A percentile compares a stretch with the other conserved stretches of the same genome.
These are phyloP conservation scores for Aromia moschata DNA, from an alignment of 2,888 invertebrate genomes.

Conservation along the genomic window DNA sequence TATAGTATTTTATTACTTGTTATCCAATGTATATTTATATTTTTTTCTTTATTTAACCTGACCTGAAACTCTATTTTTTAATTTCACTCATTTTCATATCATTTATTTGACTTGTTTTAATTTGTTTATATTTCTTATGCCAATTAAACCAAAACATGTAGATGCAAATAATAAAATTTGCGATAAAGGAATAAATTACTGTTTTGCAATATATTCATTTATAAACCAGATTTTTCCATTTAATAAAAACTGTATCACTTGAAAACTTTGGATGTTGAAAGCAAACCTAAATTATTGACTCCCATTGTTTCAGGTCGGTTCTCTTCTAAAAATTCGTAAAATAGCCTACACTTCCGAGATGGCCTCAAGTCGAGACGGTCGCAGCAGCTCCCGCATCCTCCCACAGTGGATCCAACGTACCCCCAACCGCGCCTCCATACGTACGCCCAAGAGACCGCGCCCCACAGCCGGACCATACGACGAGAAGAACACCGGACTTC, in stretches of 20 bases:
- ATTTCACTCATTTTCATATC: neutral
- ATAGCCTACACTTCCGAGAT: constrained; percentile 45
- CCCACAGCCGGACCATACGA: constrained; percentile 68
- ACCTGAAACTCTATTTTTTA: constrained; percentile 51
- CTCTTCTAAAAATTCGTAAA: constrained; percentile 31
- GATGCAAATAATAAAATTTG: no score
- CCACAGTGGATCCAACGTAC: constrained; percentile 60
- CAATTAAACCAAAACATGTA: no score
- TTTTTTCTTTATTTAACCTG: constrained; percentile 42
- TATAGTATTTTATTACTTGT: no score
- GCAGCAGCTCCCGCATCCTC: constrained; percentile 62
- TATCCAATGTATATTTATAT: no score
- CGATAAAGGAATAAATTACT: no score
- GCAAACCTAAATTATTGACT: no score
- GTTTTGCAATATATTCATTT: no score
- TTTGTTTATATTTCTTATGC: no score
- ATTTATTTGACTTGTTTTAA: no score
- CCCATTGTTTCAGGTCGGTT: constrained; percentile 68
- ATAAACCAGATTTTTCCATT: neutral
- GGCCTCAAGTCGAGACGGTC: constrained; percentile 62
- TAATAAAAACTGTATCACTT: no score
- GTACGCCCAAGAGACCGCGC: constrained; percentile 65
- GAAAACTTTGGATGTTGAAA: no score
- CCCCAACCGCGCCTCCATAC: constrained; percentile 60
- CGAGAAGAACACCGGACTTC: constrained; percentile 73